Evolutionary conservation across 2,797 vertebrate genomes (phyloP).

Genomic region (Lepilemur ruficaudatus): DNA sequence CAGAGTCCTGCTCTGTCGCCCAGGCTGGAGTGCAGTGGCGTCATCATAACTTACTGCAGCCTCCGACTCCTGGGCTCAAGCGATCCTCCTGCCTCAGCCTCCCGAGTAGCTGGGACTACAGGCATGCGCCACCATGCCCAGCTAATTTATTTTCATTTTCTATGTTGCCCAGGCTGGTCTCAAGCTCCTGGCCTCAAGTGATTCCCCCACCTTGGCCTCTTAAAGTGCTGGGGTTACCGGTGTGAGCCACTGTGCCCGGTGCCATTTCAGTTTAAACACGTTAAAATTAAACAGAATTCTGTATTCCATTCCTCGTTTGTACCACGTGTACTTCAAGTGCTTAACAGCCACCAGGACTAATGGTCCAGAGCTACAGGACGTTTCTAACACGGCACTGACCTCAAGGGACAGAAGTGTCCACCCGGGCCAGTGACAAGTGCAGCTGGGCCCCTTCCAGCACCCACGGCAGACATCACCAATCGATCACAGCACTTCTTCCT

Average conservation of each 20-base stretch:
- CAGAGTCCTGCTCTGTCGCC: neutral
- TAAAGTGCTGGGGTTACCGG: neutral
- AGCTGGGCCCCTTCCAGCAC: neutral
- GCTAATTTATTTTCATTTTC: neutral
- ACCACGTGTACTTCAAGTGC: too few species aligned
- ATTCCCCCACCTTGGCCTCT: neutral
- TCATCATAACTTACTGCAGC: neutral
- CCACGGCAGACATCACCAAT: neutral
- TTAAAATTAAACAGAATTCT: neutral
- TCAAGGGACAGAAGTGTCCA: neutral
- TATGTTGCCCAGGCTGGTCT: neutral
- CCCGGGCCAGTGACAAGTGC: neutral
- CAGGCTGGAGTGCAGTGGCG: neutral
- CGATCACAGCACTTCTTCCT: accelerated
- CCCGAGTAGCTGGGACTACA: neutral
- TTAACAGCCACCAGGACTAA: accelerated
- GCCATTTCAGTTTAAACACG: neutral
- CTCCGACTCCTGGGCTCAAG: neutral
- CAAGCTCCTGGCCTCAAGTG: neutral
- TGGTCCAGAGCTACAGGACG: accelerated
- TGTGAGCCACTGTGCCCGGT: accelerated
- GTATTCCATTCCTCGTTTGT: accelerated
- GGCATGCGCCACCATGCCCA: too few species aligned
- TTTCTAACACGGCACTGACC: neutral
- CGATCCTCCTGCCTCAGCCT: neutral